Conservation (phyloP, 2,888 invertebrate genomes). For the Mechanitis messenoides region DNA sequence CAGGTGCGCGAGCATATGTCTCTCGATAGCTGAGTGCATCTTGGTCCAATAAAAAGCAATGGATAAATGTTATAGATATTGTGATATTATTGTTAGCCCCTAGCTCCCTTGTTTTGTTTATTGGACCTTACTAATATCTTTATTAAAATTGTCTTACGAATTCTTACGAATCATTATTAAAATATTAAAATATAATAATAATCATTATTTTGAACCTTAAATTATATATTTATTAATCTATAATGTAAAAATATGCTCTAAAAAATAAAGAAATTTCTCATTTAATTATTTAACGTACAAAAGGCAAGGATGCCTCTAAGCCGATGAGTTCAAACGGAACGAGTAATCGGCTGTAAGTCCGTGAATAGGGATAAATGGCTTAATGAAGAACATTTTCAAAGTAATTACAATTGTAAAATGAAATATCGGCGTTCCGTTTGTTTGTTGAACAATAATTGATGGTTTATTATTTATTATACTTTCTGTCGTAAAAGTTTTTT, state of each 20-base stretch:
- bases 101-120: not conserved
- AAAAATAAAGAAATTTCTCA: too few species aligned
- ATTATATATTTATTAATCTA: too few species aligned
- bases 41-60: slow-evolving; percentile 10
- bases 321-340: slow-evolving; percentile 7
- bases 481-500: not conserved
- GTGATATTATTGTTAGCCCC: not conserved
- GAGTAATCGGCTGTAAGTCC: slow-evolving; percentile 17
- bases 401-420: slow-evolving; percentile 8
- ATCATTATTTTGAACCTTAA: too few species aligned
- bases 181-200: too few species aligned
- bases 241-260: too few species aligned
- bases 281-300: slow-evolving; percentile 1
- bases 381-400: slow-evolving; percentile 12
- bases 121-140: not conserved
- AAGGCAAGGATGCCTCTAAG: not conserved
- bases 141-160: too few species aligned
- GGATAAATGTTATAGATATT: not conserved
- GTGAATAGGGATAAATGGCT: slow-evolving; percentile 11
- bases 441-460: not conserved
- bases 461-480: slow-evolving; percentile 1
- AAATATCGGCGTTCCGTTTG: slow-evolving; percentile 1
- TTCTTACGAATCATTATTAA: too few species aligned
- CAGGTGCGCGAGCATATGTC: slow-evolving; percentile 27
- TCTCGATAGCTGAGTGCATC: slow-evolving; percentile 19